Evolutionary conservation across 2,113 vertebrate species (phyloP), one percentile per base, ranked within the genome.

Genomic region (Mormyrus lacerda): DNA sequence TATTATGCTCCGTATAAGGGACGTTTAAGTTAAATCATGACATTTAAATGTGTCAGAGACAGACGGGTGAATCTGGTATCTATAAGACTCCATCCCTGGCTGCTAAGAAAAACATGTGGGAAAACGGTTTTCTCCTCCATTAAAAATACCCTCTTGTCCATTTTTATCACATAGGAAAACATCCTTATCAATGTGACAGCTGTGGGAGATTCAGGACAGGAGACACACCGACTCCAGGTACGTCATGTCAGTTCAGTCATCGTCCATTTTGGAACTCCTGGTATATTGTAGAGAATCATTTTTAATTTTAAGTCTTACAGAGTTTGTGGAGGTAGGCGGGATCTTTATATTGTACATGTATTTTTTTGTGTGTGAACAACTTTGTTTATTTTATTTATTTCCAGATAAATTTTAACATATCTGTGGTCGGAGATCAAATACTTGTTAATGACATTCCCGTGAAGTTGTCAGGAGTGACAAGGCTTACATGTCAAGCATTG

Each of bases 381-480:
- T 89, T 48, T 42, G 6, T 82, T 85, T 84, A 58, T 17, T 50
- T 42, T 1, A 51, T 24, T 82, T 87, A 27, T 90, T 89, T 91
- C 79, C 91, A 96, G 96, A 94, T 96, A 2, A 94, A 92, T 90
- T 90, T 96, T 19, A 96, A 94, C 89, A 91, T 96, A 11, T 94
- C 94, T 19, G 93, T 96, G 85, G 91, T 91, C 1, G 94, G 94
- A 51, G 97, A 98, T 89, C 96, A 97, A 91, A 95, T 98, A 0
- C 94, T 96, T 91, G 93, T 99, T 89, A 99, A 99, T 93, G 97
- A 97, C 90, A 93, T 98, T 89, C 97, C 97, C 0, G 95, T 99
- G 91, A 97, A 95, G 92, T 92, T 94, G 35, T 97, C 94, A 0
- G 97, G 96, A 10, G 97, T 99, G 89, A 96, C 97, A 48, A 95